These are phyloP conservation scores for Abrostola triplasia DNA, from an alignment of 2,888 invertebrate species.

Conservation along the genomic window DNA sequence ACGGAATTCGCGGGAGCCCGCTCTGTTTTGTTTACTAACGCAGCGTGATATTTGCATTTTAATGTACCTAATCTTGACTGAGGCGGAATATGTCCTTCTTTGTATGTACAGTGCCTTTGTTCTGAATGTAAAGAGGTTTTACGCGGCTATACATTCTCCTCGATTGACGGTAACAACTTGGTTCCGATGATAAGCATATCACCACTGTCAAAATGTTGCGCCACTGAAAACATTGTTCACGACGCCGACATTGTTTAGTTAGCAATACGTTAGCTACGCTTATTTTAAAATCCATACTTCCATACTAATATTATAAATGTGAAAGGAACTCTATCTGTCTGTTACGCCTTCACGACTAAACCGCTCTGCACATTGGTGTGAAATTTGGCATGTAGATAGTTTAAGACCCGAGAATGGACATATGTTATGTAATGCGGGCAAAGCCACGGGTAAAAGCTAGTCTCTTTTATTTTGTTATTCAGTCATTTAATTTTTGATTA, in stretches of 20 bases:
- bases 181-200: conserved; percentile 29
- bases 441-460: no score
- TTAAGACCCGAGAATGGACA: no score
- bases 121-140: conserved; percentile 26
- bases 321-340: no score
- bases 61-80: conserved; percentile 59
- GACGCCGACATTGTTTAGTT: not conserved
- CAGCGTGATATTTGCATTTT: conserved; percentile 64
- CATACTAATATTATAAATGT: no score
- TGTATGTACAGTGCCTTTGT: conserved; percentile 47
- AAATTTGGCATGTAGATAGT: no score
- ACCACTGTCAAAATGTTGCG: not conserved
- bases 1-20: conserved; percentile 65
- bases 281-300: no score
- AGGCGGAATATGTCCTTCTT: conserved; percentile 47
- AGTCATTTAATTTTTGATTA: no score
- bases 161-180: conserved; percentile 24
- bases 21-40: conserved; percentile 64
- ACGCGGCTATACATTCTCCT: conserved; percentile 26
- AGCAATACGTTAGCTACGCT: not conserved
- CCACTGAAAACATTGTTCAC: not conserved
- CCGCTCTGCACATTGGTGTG: no score
- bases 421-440: no score
- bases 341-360: no score
- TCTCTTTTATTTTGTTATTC: no score